phyloP scores from a whole-genome alignment of 2,797 vertebrate genomes.

The Clarias platycephalus region DNA sequence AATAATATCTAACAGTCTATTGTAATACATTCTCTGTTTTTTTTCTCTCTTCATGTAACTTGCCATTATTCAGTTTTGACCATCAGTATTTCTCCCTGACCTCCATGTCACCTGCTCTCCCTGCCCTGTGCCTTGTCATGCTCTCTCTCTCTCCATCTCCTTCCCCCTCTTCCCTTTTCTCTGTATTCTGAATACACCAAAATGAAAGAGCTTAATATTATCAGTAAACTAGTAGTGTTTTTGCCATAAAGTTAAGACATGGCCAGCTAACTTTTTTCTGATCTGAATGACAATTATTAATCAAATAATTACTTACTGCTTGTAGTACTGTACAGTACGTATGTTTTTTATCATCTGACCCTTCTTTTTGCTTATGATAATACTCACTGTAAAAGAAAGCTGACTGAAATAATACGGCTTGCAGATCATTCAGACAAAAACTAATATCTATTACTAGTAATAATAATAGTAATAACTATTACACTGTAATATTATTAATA shows the following conservation, averaged over 20 bases:
- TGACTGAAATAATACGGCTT: too few relatives aligned
- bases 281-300: background rate
- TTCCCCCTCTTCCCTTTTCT: background rate
- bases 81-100: background rate
- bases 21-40: too few relatives aligned
- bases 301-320: background rate
- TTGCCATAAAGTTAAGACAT: background rate
- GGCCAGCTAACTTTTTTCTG: background rate
- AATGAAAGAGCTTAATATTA: too few relatives aligned
- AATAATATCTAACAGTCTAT: too few relatives aligned
- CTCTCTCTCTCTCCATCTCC: background rate
- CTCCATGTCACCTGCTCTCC: background rate
- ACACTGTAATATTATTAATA: too few relatives aligned
- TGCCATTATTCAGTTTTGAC: background rate
- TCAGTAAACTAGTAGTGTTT: background rate
- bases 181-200: background rate
- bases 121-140: background rate
- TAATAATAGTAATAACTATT: too few relatives aligned
- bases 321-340: too few relatives aligned
- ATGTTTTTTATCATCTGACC: background rate
- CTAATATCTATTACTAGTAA: too few relatives aligned
- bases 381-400: too few relatives aligned
- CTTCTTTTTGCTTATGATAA: too few relatives aligned
- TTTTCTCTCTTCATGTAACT: too few relatives aligned
- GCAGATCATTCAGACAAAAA: too few relatives aligned